Base-by-base conservation (phyloP, 2,797 vertebrate species). In the Helicolenus hilgendorfi region DNA sequence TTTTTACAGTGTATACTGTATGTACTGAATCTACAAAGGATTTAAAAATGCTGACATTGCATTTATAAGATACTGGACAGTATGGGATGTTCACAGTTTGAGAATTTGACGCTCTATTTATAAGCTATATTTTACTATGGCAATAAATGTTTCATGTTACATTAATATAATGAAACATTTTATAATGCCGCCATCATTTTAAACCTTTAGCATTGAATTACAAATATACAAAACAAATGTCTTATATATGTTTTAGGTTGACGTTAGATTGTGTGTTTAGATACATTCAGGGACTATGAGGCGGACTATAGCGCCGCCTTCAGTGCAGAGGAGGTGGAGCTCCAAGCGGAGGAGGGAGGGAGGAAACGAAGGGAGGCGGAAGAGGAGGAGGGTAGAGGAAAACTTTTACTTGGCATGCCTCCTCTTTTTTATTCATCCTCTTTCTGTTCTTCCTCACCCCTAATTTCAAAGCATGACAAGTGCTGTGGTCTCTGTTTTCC, bases 211-310 rank as follows among this genome's bases (percentile, higher is more conserved):
- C 10, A 14, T 77, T 49, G 15, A 64, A 79, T 63, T 31, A 55
- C 11, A 64, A 49, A 59, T 45, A 10, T 79, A 18, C 38, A 55
- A 22, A 49, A 7, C 82, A 69, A 14, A 14, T 31, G 72, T 53
- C 9, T 18, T 31, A 2, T 49, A 6, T 22, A 38, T 77, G 18
- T 87, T 36, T 79, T 11, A 70, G 59, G 56, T 36, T 82, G 70
- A 41, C 58, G 45, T 69, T 84, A 87, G 86, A 90, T 70, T 96
- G 81, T 91, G 77, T 95, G 92, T 92, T 91, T 89, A 97, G 96
- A 96, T 80, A 83, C 85, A 74, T 97, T 95, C 92, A 96, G 93
- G 85, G 94, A 96, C 88, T 95, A 94, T 96, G 95, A 97, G 91
- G 87, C 89, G 38, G 94, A 95, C 92, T 97, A 94, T 96, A 96